Evolutionary conservation across 2,888 invertebrate species (phyloP).

Genomic region (Argyresthia albistria): DNA sequence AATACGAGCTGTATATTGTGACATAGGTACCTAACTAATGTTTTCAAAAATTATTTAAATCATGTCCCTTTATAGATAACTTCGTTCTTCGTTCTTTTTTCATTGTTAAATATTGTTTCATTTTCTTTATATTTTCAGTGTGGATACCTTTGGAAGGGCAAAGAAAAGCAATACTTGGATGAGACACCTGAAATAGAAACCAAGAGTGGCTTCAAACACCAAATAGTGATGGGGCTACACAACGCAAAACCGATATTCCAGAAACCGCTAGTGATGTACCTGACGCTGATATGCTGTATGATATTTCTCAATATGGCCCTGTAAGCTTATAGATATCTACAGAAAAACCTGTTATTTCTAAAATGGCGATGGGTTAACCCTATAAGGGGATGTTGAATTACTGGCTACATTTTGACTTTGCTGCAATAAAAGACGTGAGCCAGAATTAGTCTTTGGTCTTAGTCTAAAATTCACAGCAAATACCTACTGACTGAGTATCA

Average conservation of each 20-base stretch:
- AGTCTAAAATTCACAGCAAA: too few species aligned
- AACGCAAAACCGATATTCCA: conserved; percentile 51
- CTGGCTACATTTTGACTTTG: neutral
- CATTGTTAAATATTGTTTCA: neutral
- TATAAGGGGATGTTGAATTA: neutral
- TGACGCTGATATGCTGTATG: conserved; percentile 31
- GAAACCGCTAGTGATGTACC: conserved; percentile 32
- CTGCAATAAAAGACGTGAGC: neutral
- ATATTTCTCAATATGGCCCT: conserved; percentile 44
- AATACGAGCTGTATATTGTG: too few species aligned
- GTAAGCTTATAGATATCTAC: conserved; percentile 32
- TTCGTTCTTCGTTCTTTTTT: neutral
- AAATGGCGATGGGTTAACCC: neutral
- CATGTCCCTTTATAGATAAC: too few species aligned
- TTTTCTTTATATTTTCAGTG: conserved; percentile 20
- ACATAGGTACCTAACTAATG: too few species aligned
- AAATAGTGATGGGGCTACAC: conserved; percentile 35
- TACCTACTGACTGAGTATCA: too few species aligned
- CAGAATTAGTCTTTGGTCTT: too few species aligned
- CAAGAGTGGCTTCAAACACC: conserved; percentile 22
- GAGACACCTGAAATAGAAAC: conserved; percentile 21
- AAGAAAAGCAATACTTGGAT: conserved; percentile 20
- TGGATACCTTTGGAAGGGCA: conserved; percentile 38
- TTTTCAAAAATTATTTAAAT: too few species aligned
- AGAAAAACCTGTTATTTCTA: neutral